Percentiles rank a stretch among this genome's conserved stretches.
Evolutionary conservation across 2,888 invertebrate species (phyloP).

Genomic region (Hermodice carunculata): DNA sequence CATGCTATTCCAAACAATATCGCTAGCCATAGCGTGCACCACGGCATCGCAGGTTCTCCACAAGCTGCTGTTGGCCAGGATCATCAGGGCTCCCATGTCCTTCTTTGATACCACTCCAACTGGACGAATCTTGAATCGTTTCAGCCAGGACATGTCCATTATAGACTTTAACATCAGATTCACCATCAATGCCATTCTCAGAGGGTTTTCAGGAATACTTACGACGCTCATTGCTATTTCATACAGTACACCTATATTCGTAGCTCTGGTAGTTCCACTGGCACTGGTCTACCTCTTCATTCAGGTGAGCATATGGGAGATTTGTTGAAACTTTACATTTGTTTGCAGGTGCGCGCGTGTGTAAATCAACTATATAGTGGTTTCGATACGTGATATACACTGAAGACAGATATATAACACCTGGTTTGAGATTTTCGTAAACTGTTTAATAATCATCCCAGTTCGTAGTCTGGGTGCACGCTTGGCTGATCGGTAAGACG

Average conservation of each 20-base stretch:
- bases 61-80: conserved; percentile 51
- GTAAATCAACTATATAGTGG: too few species aligned
- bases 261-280: conserved; percentile 48
- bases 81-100: conserved; percentile 56
- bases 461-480: too few species aligned
- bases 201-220: conserved; percentile 41
- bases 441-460: too few species aligned
- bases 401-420: too few species aligned
- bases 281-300: conserved; percentile 49
- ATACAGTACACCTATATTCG: conserved; percentile 50
- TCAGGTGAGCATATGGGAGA: conserved; percentile 46
- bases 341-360: too few species aligned
- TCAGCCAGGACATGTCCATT: conserved; percentile 50
- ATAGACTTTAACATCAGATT: conserved; percentile 40
- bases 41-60: conserved; percentile 60
- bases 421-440: too few species aligned
- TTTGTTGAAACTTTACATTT: too few species aligned
- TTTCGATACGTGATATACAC: too few species aligned
- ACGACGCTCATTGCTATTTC: conserved; percentile 50
- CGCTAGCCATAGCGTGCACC: conserved; percentile 59
- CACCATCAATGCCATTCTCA: conserved; percentile 29
- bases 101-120: conserved; percentile 54
- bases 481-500: too few species aligned
- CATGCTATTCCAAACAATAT: conserved; percentile 26
- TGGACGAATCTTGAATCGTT: conserved; percentile 53